Evolutionary conservation across 1,140 invertebrate genomes (phyloP), one percentile per base, ranked within the genome.

Genomic region (Macrostomum lignano): DNA sequence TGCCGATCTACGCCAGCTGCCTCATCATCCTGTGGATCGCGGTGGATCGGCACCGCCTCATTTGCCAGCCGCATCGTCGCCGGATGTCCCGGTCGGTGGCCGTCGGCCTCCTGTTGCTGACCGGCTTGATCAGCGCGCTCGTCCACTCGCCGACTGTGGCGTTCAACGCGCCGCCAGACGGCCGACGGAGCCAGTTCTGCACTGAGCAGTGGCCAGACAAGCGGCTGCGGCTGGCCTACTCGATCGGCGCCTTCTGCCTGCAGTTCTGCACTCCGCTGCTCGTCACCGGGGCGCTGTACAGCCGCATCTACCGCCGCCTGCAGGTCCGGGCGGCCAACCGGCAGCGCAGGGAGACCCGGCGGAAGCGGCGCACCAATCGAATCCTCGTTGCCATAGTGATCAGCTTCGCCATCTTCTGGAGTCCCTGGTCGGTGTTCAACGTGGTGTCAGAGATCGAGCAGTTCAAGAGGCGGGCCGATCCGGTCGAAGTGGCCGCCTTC

Each of bases 301-400:
- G 37, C 11, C 23, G 35, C 22, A 54, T 57, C 13, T 50, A 48
- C 32, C 20, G 31, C n/a, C 46, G 48, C 3, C 39, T 57, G 10
- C 39, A 38, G 28, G 42, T 13, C 19, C 14, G 30, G 23, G 46
- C 46, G 4, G 29, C 48, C 7, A 6, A 26, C 46, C 9, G 47
- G 46, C 35, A 45, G 46, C 37, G 40, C 44, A 24, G 48, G 51
- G 35, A 47, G 21, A 31, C 20, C 21, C 32, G 23, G 11, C 61
- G 73, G 25, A 79, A 74, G 4, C 72, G 75, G 39, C 47, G 62
- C 36, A 68, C 66, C 22, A 68, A 65, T 39, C 65, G 74, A 39
- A 94, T 93, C 76, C 61, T 94, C 1, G 79, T 93, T 37, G 70
- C 77, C 0, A 94, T 94, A 73, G 82, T 93, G 0, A 66, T 70